A percentile compares a stretch with the other conserved stretches of the same genome.
phyloP scores from a whole-genome alignment of 2,113 vertebrate genomes.

The Orcinus orca region DNA sequence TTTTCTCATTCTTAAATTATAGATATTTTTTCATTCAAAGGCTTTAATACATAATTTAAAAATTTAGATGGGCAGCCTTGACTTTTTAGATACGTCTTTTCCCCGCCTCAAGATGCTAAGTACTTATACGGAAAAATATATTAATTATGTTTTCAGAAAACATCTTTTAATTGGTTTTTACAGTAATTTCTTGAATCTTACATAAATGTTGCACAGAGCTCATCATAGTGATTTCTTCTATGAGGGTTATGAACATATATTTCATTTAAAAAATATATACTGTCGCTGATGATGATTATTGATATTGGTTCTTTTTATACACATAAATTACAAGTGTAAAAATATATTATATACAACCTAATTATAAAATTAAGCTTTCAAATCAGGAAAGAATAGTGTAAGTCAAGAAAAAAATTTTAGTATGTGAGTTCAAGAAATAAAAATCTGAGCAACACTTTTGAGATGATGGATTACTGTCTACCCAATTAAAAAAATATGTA shows the following conservation, averaged over 20 bases:
- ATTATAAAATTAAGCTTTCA: constrained; percentile 1
- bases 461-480: neutral
- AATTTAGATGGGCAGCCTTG: neutral
- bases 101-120: neutral
- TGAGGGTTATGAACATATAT: neutral
- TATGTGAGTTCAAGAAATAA: neutral
- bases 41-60: neutral
- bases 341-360: neutral
- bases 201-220: neutral
- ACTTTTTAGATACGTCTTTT: neutral
- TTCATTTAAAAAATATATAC: neutral
- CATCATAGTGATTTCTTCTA: neutral
- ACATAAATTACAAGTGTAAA: neutral
- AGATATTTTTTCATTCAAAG: neutral
- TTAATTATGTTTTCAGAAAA: neutral
- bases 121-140: neutral
- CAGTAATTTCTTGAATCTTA: neutral
- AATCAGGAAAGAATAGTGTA: neutral
- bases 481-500: neutral
- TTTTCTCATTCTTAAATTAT: constrained; percentile 12
- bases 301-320: neutral
- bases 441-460: neutral
- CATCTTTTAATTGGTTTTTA: neutral
- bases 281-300: neutral
- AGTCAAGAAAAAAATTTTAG: neutral